Percentiles rank a stretch among this genome's conserved stretches.
Conservation (phyloP, 2,113 vertebrate species). For the Gymnobelideus leadbeateri region DNA sequence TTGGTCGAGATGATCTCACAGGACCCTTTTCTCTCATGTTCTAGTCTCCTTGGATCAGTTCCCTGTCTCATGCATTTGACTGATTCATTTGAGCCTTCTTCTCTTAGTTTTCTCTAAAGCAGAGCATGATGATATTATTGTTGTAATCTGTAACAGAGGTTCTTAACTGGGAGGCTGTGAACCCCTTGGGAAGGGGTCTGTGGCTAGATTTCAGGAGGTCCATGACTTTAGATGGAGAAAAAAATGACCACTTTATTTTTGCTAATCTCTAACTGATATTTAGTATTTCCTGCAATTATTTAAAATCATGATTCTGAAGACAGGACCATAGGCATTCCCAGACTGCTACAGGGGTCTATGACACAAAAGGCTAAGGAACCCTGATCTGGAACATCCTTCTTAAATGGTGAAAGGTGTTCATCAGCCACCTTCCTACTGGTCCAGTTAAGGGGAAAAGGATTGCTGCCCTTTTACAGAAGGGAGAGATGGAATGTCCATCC, state of each 20-base stretch:
- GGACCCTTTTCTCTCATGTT: not conserved
- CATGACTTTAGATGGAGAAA: not conserved
- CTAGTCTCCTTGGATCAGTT: not conserved
- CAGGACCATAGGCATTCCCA: not conserved
- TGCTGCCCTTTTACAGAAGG: not conserved
- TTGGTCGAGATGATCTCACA: not conserved
- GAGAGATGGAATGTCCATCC: not conserved
- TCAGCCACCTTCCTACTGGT: not conserved
- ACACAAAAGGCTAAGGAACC: not conserved
- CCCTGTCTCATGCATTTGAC: not conserved
- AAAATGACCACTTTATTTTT: not conserved
- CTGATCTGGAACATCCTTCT: not conserved
- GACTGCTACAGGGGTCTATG: not conserved
- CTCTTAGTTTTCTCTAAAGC: not conserved
- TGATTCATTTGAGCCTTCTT: not conserved
- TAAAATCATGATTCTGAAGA: not conserved
- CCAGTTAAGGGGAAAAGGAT: not conserved
- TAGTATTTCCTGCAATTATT: not conserved
- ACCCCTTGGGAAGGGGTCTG: not conserved
- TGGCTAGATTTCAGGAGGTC: not conserved
- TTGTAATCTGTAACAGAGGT: not conserved
- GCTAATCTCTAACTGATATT: not conserved
- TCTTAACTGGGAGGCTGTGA: not conserved
- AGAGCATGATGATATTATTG: not conserved
- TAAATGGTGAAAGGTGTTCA: not conserved